These are phyloP conservation scores for Brevimyrus niger DNA, from an alignment of 2,113 vertebrate species.

Conservation along the genomic window DNA sequence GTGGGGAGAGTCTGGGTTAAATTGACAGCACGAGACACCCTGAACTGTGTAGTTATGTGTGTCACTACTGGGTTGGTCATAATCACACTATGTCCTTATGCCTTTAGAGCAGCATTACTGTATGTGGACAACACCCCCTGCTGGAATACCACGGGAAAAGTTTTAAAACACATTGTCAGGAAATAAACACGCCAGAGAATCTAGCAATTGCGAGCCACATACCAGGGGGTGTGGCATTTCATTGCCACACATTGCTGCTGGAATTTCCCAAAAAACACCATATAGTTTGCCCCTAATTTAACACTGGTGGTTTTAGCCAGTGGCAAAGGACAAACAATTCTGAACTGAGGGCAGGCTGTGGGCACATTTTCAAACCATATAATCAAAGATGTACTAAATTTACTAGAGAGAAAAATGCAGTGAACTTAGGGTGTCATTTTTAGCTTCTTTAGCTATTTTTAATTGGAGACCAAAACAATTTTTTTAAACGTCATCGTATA, in stretches of 20 bases:
- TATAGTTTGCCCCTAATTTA: constrained; percentile 27
- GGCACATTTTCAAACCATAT: constrained; percentile 19
- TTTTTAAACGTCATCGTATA: neutral
- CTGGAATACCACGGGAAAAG: neutral
- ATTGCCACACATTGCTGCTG: constrained; percentile 20
- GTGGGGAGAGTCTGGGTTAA: neutral
- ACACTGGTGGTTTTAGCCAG: constrained; percentile 25
- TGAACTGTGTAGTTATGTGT: neutral
- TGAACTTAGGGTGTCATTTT: neutral
- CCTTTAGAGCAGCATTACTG: neutral
- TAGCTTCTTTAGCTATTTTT: neutral
- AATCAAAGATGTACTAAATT: constrained; percentile 24
- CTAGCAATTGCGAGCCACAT: neutral
- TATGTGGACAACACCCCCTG: neutral
- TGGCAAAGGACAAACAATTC: constrained; percentile 27
- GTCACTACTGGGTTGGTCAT: no score
- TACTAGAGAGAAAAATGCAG: constrained; percentile 19
- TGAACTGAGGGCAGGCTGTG: constrained; percentile 38
- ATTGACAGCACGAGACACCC: neutral
- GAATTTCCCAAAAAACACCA: constrained; percentile 24
- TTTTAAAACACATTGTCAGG: neutral
- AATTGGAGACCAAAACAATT: neutral
- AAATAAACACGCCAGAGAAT: neutral
- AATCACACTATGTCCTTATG: neutral
- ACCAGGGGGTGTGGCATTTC: constrained; percentile 16